A percentile compares a stretch with the other conserved stretches of the same genome.
Evolutionary conservation across 2,113 vertebrate species (phyloP).

Genomic region (Arizona elegans): DNA sequence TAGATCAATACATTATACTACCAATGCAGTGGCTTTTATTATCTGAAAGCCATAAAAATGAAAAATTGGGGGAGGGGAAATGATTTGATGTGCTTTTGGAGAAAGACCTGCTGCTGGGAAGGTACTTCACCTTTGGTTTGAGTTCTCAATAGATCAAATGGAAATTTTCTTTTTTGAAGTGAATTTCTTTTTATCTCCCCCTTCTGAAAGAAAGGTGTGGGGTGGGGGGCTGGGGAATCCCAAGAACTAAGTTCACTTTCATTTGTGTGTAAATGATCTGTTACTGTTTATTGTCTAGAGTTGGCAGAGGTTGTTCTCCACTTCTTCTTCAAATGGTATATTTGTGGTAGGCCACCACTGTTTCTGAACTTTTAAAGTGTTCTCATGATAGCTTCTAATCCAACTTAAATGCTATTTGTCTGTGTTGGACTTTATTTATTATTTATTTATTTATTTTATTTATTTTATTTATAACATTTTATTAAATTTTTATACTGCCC

Average conservation of each 20-base stretch:
- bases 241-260: conserved; percentile 5
- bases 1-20: conserved; percentile 36
- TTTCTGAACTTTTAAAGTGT: not conserved
- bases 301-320: not conserved
- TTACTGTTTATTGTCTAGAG: conserved; percentile 23
- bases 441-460: no score
- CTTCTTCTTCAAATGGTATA: not conserved
- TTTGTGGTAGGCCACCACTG: not conserved
- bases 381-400: not conserved
- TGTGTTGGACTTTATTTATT: not conserved
- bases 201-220: not conserved
- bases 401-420: not conserved
- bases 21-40: conserved; percentile 18
- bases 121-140: conserved; percentile 40
- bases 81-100: conserved; percentile 33
- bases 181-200: conserved; percentile 40
- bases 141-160: conserved; percentile 59
- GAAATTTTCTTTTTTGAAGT: conserved; percentile 65
- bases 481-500: no score
- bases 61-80: conserved; percentile 29
- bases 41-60: conserved; percentile 39
- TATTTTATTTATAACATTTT: no score
- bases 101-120: conserved; percentile 45
- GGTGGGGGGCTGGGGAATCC: not conserved
- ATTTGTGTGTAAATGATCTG: conserved; percentile 24